phyloP scores from a whole-genome alignment of 1,140 invertebrate species.

The Heliconius hewitsoni region DNA sequence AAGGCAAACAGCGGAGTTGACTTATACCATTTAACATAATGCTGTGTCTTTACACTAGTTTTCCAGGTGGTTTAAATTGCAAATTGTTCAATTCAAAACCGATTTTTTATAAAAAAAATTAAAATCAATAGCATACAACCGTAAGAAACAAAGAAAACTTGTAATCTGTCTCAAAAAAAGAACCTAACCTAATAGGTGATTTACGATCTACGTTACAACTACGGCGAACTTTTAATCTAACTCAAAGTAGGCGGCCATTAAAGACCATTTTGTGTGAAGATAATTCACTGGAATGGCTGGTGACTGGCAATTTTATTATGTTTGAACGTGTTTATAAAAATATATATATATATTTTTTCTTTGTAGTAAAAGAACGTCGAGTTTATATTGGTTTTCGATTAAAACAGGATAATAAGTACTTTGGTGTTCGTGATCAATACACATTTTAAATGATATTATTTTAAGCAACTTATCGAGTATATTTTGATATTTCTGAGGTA shows the following conservation, averaged over 20 bases:
- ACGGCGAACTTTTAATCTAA: slow-evolving; percentile 51
- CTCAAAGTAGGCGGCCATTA: slow-evolving; percentile 50
- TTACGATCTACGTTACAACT: slow-evolving; percentile 7
- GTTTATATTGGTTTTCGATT: too few relatives aligned
- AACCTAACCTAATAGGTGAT: background rate
- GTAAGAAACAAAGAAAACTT: background rate
- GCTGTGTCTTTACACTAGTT: too few relatives aligned
- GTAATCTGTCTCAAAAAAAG: background rate
- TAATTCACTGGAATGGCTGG: slow-evolving; percentile 56
- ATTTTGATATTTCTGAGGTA: too few relatives aligned
- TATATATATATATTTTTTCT: background rate
- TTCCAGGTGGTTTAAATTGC: too few relatives aligned
- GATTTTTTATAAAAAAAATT: background rate
- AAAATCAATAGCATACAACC: background rate
- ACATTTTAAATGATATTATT: too few relatives aligned
- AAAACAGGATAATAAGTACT: too few relatives aligned
- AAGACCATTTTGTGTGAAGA: slow-evolving; percentile 52
- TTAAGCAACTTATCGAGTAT: too few relatives aligned
- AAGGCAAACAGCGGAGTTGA: too few relatives aligned
- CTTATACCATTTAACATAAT: too few relatives aligned
- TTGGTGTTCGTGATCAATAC: too few relatives aligned
- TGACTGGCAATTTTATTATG: slow-evolving; percentile 51
- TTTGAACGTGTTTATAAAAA: slow-evolving; percentile 26
- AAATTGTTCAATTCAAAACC: too few relatives aligned
- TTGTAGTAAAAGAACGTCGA: background rate